Base-by-base conservation (phyloP, 2,888 invertebrate genomes). In the Cataglyphis livida region DNA sequence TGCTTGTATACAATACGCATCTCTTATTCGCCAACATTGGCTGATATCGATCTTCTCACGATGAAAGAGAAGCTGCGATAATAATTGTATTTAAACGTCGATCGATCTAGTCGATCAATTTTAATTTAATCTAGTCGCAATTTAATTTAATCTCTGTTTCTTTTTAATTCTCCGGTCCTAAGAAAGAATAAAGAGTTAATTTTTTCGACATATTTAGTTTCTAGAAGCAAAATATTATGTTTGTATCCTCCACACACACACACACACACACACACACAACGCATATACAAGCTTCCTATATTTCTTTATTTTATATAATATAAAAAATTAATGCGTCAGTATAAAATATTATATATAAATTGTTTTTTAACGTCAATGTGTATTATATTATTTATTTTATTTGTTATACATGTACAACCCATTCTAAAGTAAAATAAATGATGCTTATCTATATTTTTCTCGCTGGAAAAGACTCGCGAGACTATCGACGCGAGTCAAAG, bases 401-500 rank as follows among this genome's bases (percentile, higher is more conserved):
- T 65, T 15, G 18, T 62, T 18, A 25, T 41, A 18, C 35, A 21
- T 62, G 25, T 64, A 35, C 3, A 3, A 0, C 18, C 6, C 7
- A 28, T 48, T 21, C 7, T 28, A 15, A 70, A 57, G 15, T 57
- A 78, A 70, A 78, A 78, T 32, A 32, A 35, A 35, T 57, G 12
- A 68, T 41, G 25, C 48, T 74, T 32, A 62, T n/a, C 32, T 25
- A 32, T n/a, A 15, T 18, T 18, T 12, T 64, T 48, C 32, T 18
- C 28, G 57, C 12, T 57, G 70, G 10, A 44, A 78, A 59, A 70
- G 59, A 25, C 41, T 59, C 44, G 18, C 44, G 32, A 61, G 44
- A 59, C 59, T 76, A 65, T 70, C 25, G 78, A n/a, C 76, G n/a
- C 35, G 32, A 70, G 21, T 32, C 70, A 78, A 79, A 78, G 70